Evolutionary conservation across 2,797 vertebrate genomes (phyloP).

Genomic region (Hylomyscus alleni): DNA sequence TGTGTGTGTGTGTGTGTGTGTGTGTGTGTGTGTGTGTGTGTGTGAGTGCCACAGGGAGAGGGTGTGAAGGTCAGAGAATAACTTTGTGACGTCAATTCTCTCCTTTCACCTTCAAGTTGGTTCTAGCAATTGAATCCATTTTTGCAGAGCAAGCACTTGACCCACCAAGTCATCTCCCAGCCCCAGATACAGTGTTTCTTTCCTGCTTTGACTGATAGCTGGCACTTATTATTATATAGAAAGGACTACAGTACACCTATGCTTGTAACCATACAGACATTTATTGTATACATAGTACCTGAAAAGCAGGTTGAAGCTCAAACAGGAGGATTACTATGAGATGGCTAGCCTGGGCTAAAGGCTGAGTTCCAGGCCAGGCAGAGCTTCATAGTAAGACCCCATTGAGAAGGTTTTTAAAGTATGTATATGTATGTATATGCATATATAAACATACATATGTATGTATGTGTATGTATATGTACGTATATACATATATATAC

Average conservation of each 20-base stretch:
- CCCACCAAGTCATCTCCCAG: no score
- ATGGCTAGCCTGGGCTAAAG: neutral
- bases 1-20: neutral
- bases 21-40: neutral
- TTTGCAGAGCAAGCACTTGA: neutral
- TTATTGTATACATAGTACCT: constrained; percentile 19
- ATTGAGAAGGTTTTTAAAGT: neutral
- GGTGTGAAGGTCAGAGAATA: neutral
- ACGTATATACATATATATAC: no score
- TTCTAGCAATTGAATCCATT: neutral
- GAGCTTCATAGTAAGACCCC: neutral
- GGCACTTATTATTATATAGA: neutral
- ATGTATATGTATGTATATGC: neutral
- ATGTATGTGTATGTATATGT: neutral
- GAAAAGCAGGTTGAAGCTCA: constrained; percentile 38
- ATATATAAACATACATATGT: neutral
- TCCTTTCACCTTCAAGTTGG: neutral
- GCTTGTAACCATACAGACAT: constrained; percentile 21
- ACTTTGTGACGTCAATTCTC: neutral
- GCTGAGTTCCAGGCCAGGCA: neutral
- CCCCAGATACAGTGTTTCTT: neutral
- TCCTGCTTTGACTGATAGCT: constrained; percentile 44
- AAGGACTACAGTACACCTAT: neutral
- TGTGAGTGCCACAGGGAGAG: neutral
- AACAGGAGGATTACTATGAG: neutral